phyloP scores from a whole-genome alignment of 2,888 invertebrate genomes.

The Abrostola triplasia region DNA sequence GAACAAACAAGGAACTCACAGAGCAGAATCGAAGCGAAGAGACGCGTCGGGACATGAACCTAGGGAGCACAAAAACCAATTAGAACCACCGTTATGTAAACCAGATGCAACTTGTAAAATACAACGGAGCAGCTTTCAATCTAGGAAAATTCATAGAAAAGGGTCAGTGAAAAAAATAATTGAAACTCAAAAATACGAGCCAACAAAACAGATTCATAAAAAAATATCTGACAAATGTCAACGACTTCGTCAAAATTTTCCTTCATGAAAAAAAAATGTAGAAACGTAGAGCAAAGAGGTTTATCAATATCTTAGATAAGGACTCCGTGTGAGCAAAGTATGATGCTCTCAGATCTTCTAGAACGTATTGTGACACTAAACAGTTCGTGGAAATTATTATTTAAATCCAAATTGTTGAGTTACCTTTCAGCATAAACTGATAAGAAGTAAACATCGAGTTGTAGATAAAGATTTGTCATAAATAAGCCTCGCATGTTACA shows the following conservation, averaged over 20 bases:
- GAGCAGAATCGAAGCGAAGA: too few species aligned
- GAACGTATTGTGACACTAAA: slow-evolving; percentile 14
- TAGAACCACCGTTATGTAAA: too few species aligned
- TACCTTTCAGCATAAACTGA: slow-evolving; percentile 28
- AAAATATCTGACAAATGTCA: slow-evolving; percentile 7
- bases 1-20: too few species aligned
- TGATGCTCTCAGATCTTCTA: slow-evolving; percentile 22
- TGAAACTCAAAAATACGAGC: too few species aligned
- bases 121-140: too few species aligned
- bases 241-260: not conserved
- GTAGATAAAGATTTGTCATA: slow-evolving; percentile 35
- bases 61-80: too few species aligned
- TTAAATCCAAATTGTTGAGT: slow-evolving; percentile 33
- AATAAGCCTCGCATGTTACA: slow-evolving; percentile 11
- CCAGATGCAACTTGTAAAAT: too few species aligned
- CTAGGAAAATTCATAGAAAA: too few species aligned
- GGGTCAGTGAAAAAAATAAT: too few species aligned
- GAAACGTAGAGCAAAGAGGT: slow-evolving; percentile 21
- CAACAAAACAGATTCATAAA: not conserved
- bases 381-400: slow-evolving; percentile 33
- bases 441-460: slow-evolving; percentile 30
- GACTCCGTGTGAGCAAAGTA: slow-evolving; percentile 19
- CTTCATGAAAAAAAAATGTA: not conserved
- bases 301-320: slow-evolving; percentile 18
- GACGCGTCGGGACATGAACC: too few species aligned